Conservation (phyloP, 2,797 vertebrate genomes). For the Sphenopsis melanotis region DNA sequence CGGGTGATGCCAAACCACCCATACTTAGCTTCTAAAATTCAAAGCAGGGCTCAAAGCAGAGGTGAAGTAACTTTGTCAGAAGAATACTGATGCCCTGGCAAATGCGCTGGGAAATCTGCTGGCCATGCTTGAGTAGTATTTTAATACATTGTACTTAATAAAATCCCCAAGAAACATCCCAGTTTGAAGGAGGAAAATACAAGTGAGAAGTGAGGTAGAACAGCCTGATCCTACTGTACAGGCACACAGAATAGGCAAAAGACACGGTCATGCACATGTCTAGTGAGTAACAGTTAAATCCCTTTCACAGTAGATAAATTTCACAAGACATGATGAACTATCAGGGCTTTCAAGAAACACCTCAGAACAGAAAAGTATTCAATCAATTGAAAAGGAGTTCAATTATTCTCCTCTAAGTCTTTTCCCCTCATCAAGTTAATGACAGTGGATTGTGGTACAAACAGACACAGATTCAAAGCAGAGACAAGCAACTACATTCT, state of each 20-base stretch:
- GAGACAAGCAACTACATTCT: neutral
- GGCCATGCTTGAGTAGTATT: neutral
- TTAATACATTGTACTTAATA: neutral
- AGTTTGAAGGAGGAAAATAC: neutral
- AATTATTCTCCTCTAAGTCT: neutral
- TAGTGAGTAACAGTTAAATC: neutral
- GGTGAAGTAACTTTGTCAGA: neutral
- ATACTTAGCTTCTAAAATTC: neutral
- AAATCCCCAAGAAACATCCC: neutral
- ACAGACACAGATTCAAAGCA: neutral
- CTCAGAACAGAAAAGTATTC: neutral
- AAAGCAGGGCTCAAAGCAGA: neutral
- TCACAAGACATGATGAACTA: rapidly evolving
- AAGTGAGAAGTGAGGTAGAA: neutral
- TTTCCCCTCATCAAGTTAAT: neutral
- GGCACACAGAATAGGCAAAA: neutral
- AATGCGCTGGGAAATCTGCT: neutral
- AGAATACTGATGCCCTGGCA: neutral
- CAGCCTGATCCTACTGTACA: neutral
- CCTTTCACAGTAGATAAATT: neutral
- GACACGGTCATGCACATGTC: rapidly evolving
- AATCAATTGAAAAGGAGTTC: neutral
- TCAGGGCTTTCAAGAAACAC: neutral
- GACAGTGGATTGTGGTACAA: neutral
- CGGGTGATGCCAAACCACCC: neutral